Evolutionary conservation across 2,797 vertebrate species (phyloP).

Genomic region (Chloroceryle inda): DNA sequence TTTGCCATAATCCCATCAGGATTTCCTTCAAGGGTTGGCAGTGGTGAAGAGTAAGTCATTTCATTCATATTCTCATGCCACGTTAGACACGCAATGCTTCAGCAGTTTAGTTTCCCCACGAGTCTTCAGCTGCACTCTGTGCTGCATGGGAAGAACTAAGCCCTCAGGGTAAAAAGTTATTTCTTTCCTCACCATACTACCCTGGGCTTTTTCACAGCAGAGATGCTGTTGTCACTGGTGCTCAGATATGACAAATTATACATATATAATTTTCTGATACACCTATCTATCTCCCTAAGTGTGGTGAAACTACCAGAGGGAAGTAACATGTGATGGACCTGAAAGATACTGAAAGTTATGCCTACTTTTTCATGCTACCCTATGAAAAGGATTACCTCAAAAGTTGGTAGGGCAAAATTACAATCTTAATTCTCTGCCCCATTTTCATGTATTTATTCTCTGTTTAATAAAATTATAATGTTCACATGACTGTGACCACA

Average conservation of each 20-base stretch:
- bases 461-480: not conserved
- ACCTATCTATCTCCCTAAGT: conserved; percentile 66
- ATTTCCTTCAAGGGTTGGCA: conserved; percentile 34
- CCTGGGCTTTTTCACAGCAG: conserved; percentile 41
- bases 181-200: conserved; percentile 52
- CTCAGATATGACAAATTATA: conserved; percentile 72
- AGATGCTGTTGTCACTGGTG: conserved; percentile 47
- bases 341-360: conserved; percentile 8
- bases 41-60: not conserved
- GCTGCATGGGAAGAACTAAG: conserved; percentile 27
- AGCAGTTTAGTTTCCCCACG: not conserved
- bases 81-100: conserved; percentile 32
- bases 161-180: conserved; percentile 51
- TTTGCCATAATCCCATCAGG: not conserved
- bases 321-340: not conserved
- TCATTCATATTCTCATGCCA: not conserved
- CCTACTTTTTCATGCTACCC: not conserved
- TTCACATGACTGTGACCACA: not conserved
- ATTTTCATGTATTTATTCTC: not conserved
- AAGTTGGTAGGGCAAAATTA: not conserved
- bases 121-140: conserved; percentile 45
- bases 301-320: conserved; percentile 38
- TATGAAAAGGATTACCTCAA: not conserved
- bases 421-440: not conserved
- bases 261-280: conserved; percentile 61